Evolutionary conservation across 2,797 vertebrate species (phyloP).

Genomic region (Neostethus bicornis): DNA sequence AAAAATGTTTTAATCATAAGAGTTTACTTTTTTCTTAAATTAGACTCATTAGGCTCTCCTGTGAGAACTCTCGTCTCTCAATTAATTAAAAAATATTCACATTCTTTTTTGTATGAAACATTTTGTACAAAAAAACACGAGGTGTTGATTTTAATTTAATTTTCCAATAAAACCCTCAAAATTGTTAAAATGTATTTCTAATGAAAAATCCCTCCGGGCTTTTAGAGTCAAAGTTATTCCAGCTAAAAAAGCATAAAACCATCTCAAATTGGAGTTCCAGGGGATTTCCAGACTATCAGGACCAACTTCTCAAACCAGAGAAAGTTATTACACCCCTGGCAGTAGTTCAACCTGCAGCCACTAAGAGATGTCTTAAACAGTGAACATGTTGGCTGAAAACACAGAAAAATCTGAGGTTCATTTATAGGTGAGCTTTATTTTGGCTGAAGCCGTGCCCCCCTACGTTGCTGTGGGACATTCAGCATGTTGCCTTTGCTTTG

Average conservation of each 20-base stretch:
- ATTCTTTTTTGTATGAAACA: too few species aligned
- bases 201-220: conserved; percentile 10
- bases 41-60: too few species aligned
- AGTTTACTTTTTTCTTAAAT: too few species aligned
- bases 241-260: not conserved
- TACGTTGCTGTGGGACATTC: conserved; percentile 19
- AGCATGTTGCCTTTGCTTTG: conserved; percentile 46
- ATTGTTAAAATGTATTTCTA: conserved; percentile 2
- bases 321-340: conserved; percentile 14
- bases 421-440: not conserved
- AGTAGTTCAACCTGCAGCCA: conserved; percentile 17
- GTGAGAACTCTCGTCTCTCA: too few species aligned
- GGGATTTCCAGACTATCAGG: conserved; percentile 25
- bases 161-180: not conserved
- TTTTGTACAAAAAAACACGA: too few species aligned
- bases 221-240: conserved; percentile 11
- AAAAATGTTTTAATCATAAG: too few species aligned
- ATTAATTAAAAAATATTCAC: too few species aligned
- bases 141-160: not conserved
- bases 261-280: conserved; percentile 12
- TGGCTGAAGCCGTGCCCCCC: not conserved
- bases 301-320: conserved; percentile 6
- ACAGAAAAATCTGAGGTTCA: not conserved
- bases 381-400: too few species aligned
- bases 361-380: not conserved